phyloP scores from a whole-genome alignment of 2,113 vertebrate genomes.

The Chloebia gouldiae region DNA sequence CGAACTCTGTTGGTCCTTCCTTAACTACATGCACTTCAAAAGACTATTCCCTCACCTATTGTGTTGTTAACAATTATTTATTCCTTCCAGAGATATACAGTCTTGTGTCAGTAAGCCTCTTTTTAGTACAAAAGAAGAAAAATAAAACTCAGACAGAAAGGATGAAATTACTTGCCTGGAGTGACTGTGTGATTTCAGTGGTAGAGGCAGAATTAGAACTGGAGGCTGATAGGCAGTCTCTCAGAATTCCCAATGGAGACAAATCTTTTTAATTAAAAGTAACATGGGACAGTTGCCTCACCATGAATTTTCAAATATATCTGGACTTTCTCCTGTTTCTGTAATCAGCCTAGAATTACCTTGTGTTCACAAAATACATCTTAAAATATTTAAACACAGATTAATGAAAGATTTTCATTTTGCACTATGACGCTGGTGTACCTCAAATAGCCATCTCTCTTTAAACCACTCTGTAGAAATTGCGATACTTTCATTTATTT shows the following conservation, averaged over 20 bases:
- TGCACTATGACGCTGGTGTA: neutral
- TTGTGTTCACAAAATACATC: neutral
- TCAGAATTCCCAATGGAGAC: neutral
- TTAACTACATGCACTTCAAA: conserved; percentile 1
- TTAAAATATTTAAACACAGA: neutral
- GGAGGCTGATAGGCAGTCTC: neutral
- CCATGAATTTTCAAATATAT: neutral
- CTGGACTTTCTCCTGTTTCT: neutral
- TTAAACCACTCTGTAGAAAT: neutral
- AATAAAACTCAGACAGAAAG: neutral
- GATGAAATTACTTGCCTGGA: neutral
- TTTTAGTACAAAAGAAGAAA: neutral
- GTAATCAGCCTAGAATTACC: neutral
- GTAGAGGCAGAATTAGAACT: neutral
- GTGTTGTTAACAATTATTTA: neutral
- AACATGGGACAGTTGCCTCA: neutral
- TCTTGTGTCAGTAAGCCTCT: neutral
- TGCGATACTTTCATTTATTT: neutral
- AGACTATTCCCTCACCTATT: neutral
- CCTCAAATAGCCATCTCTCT: neutral
- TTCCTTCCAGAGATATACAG: neutral
- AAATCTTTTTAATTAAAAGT: neutral
- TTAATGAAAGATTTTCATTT: neutral
- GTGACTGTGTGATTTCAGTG: neutral
- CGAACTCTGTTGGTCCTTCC: neutral